Conservation (phyloP, 2,797 vertebrate species). For the Protosalanx chinensis region DNA sequence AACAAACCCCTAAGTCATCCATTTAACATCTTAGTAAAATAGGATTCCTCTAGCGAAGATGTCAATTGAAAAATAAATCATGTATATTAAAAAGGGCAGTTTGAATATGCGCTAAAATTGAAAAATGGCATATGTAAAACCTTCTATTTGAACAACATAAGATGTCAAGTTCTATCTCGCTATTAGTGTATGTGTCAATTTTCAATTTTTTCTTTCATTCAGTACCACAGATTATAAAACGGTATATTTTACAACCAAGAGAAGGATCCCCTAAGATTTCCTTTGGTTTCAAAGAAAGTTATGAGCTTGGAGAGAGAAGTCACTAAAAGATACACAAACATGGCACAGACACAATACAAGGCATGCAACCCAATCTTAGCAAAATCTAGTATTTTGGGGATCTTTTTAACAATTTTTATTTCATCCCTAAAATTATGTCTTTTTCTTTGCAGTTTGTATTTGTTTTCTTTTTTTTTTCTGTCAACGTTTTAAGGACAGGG, state of each 20-base stretch:
- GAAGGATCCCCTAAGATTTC: constrained; percentile 38
- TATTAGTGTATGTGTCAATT: constrained; percentile 16
- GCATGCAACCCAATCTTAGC: constrained; percentile 75
- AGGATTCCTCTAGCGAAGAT: constrained; percentile 16
- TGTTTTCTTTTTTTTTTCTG: constrained; percentile 46
- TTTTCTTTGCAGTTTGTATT: constrained; percentile 23
- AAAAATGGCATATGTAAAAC: constrained; percentile 37
- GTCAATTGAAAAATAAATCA: constrained; percentile 33
- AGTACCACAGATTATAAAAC: constrained; percentile 9
- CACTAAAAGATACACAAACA: constrained; percentile 74
- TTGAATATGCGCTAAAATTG: constrained; percentile 21
- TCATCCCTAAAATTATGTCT: constrained; percentile 33
- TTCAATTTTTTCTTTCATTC: constrained; percentile 32
- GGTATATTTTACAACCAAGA: constrained; percentile 48
- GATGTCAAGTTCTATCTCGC: constrained; percentile 42
- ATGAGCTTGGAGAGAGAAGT: constrained; percentile 57
- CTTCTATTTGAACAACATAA: constrained; percentile 30
- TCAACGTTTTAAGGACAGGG: constrained; percentile 37
- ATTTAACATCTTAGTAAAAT: constrained; percentile 9
- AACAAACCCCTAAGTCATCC: constrained; percentile 24
- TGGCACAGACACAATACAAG: constrained; percentile 71
- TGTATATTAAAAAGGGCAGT: background rate
- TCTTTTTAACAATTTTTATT: constrained; percentile 48
- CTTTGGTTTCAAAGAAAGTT: constrained; percentile 57
- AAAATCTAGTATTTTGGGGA: constrained; percentile 45